These are phyloP conservation scores for Pseudocheirus occidentalis DNA, from an alignment of 2,797 vertebrate genomes.

Conservation along the genomic window DNA sequence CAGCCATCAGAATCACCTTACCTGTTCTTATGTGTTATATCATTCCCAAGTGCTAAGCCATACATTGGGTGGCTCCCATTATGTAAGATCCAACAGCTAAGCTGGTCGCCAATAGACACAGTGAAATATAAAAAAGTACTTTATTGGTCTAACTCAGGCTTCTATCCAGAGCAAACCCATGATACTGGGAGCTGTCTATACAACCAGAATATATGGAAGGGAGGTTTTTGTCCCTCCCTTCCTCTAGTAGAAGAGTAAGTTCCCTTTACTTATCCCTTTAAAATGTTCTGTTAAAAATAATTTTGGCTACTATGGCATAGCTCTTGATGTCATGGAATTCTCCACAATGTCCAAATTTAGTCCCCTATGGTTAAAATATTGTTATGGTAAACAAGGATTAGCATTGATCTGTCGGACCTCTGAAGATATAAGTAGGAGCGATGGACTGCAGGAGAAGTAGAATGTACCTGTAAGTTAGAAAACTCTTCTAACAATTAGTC, in stretches of 20 bases:
- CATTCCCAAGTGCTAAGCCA: background rate
- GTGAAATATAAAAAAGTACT: background rate
- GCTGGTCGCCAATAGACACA: background rate
- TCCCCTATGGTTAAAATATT: background rate
- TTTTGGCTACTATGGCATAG: background rate
- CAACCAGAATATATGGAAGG: background rate
- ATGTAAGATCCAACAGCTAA: background rate
- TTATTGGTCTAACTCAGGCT: background rate
- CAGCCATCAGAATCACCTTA: background rate
- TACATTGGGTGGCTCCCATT: background rate
- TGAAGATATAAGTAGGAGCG: background rate
- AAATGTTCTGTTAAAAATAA: background rate
- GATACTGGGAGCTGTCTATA: background rate
- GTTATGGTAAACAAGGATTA: background rate
- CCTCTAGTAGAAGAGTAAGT: background rate
- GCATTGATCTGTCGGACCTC: background rate
- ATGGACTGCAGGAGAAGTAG: background rate
- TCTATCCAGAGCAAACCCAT: background rate
- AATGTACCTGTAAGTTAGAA: background rate
- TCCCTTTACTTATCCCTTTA: background rate
- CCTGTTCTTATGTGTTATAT: background rate
- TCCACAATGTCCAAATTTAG: background rate
- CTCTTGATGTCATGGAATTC: background rate
- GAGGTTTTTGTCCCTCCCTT: background rate
- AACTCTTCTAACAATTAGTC: background rate